Percentiles rank a stretch among this genome's conserved stretches.
Conservation (phyloP, 2,888 invertebrate genomes). For the Sialis lutaria region DNA sequence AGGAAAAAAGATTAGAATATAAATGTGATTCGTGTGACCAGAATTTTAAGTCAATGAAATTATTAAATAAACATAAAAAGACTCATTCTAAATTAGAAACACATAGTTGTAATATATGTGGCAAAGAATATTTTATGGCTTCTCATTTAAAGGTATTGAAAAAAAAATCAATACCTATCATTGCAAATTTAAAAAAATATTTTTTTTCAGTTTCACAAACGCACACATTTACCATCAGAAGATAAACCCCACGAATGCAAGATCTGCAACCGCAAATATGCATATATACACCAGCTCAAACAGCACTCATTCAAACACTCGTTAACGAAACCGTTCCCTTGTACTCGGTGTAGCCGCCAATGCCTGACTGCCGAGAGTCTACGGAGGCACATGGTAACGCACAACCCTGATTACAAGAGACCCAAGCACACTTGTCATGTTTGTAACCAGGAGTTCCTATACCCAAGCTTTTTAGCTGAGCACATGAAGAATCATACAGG, state of each 20-base stretch:
- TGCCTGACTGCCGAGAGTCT: slow-evolving; percentile 22
- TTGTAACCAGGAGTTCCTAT: slow-evolving; percentile 19
- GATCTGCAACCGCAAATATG: slow-evolving; percentile 17
- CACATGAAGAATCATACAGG: slow-evolving; percentile 25
- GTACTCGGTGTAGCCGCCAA: slow-evolving; percentile 19
- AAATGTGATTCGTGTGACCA: slow-evolving; percentile 9
- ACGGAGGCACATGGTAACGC: slow-evolving; percentile 19
- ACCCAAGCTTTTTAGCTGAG: slow-evolving; percentile 19
- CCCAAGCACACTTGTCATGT: slow-evolving; percentile 16
- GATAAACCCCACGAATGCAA: slow-evolving; percentile 11
- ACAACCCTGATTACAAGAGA: slow-evolving; percentile 18
- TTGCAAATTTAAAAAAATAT: background rate
- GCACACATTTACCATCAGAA: slow-evolving; percentile 10
- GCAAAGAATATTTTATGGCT: slow-evolving; percentile 10
- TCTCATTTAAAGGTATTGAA: slow-evolving; percentile 7
- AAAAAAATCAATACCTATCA: background rate
- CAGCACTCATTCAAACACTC: slow-evolving; percentile 20
- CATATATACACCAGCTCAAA: slow-evolving; percentile 17
- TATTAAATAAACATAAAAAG: slow-evolving; percentile 7
- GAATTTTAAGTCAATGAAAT: slow-evolving; percentile 7
- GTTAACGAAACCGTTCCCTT: slow-evolving; percentile 20
- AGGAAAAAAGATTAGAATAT: background rate
- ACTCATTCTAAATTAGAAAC: slow-evolving; percentile 6
- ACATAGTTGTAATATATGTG: slow-evolving; percentile 12
- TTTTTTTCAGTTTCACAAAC: slow-evolving; percentile 8